phyloP scores from a whole-genome alignment of 2,113 vertebrate genomes.

The Corvus cornix region DNA sequence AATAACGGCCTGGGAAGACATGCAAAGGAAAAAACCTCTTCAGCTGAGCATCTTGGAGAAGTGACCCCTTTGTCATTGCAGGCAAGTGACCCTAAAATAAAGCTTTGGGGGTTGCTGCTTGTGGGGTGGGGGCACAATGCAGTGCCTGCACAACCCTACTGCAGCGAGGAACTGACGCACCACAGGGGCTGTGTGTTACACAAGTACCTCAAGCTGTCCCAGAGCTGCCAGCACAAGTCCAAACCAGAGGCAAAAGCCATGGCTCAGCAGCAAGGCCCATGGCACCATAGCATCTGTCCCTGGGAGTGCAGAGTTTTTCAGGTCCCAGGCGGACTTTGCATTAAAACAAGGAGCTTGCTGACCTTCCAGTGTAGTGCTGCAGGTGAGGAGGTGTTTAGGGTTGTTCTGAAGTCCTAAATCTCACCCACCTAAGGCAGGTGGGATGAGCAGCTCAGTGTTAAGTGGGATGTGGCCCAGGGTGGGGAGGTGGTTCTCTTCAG shows the following conservation, averaged over 20 bases:
- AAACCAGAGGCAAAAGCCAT: neutral
- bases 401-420: neutral
- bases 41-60: neutral
- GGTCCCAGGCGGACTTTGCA: neutral
- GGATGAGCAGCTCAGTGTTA: neutral
- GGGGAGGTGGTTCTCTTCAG: neutral
- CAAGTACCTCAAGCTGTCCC: neutral
- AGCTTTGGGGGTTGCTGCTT: neutral
- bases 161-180: rapidly evolving
- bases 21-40: neutral
- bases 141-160: neutral
- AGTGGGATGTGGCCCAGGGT: neutral
- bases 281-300: neutral
- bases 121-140: neutral
- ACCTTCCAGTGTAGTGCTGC: neutral
- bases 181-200: too few species aligned
- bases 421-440: neutral
- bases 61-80: neutral
- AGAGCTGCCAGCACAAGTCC: neutral
- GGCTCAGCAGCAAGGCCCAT: neutral
- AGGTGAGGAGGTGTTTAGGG: neutral
- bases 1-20: neutral
- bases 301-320: neutral
- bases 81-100: neutral
- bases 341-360: neutral